Evolutionary conservation across 2,797 vertebrate species (phyloP), one percentile per base, ranked within the genome.

Genomic region (Diplodus sargus): DNA sequence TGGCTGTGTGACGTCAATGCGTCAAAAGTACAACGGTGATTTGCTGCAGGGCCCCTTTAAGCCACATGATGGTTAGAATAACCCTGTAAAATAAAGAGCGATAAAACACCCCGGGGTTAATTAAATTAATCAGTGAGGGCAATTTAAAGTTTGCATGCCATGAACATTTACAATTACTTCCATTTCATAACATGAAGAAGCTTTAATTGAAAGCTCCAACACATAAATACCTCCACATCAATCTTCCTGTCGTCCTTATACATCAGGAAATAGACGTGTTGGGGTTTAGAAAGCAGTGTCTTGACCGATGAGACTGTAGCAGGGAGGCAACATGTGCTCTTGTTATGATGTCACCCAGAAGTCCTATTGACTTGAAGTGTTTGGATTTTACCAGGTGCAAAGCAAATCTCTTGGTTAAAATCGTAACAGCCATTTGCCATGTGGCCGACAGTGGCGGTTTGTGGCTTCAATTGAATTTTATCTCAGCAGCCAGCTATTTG

Each of bases 401-500:
- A 80, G 82, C 63, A 85, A 79, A 89, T 86, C 85, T 89, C 89
- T 64, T n/a, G 82, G 82, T 86, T 85, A 73, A 87, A 91, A 83
- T 85, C 65, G 82, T 53, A 89, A 82, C 84, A 84, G 85, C 79
- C 82, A 81, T 93, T 90, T 91, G 90, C 90, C 85, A 79, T 85
- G 83, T 86, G 90, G 90, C 64, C 80, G 80, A 85, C 88, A 76
- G 83, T 56, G 78, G 89, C 87, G 61, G 74, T 86, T 92, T 87
- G 77, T 78, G 70, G 77, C 83, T 90, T 90, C 90, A 91, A 91
- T 88, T 90, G 71, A 91, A 89, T 93, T 92, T 93, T 84, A 94
- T 94, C 91, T 93, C 73, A 14, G 72, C 83, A 85, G 84, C 92
- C 93, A 93, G 93, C 85, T 93, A 94, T 95, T 94, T 95, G 93